Base-by-base conservation (phyloP, 2,888 invertebrate species). In the Adelphocoris suturalis region DNA sequence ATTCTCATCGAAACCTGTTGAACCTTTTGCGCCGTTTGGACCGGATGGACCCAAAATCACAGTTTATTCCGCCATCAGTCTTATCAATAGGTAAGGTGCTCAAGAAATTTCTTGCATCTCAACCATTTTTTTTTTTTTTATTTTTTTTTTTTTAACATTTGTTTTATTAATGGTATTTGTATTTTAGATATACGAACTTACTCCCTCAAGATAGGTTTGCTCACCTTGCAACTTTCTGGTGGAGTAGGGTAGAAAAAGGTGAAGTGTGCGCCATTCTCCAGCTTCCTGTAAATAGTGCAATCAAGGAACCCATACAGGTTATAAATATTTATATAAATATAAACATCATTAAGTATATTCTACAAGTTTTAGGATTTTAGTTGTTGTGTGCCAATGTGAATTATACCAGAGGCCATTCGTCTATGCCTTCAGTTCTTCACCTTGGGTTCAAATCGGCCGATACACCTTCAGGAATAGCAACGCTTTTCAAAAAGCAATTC, bases 201-300 rank as follows among this genome's bases (percentile, higher is more conserved):
- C 94, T 99, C 82, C 96, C 97, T 0, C 95, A 96, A 91, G 98
- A 99, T 93, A 95, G 95, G 68, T 98, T 97, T 93, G 97, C 97
- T 0, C 93, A 94, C 76, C 94, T 96, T 57, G 94, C 95, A 1
- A 96, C 96, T 0, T 93, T 94, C 85, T 95, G 95, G 93, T 94
- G 93, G 92, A 47, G 82, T n/a, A 19, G 48, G 4, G 27, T 1
- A n/a, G 19, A 91, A 57, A 27, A 19, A 5, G 19, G 23, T 13
- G 47, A 78, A 86, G 16, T 61, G n/a, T 11, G 23, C 13, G 85
- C 85, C 81, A 82, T 75, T 81, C 93, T 98, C 0, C 93, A 95
- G 89, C 93, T 99, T 92, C 99, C 99, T 0, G 94, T 96, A 4
- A 95, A 96, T 91, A 97, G 97, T 16, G 96, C 96, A 0, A 92